Base-by-base conservation (phyloP, 2,888 invertebrate genomes). In the Rhimphoctona megacephalus region DNA sequence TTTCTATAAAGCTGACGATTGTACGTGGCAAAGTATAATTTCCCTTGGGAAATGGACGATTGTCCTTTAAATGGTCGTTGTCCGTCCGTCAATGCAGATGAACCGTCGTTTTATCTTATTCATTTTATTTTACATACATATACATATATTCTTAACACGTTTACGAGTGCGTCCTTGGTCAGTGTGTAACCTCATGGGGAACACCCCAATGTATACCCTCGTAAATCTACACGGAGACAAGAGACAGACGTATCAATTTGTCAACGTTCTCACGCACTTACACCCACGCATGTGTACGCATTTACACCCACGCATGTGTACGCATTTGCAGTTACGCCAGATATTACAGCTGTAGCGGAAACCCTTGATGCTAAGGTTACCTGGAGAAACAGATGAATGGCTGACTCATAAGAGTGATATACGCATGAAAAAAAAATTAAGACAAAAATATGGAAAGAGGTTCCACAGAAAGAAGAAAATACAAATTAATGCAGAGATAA, bases 171-270 rank as follows among this genome's bases (percentile, higher is more conserved):
- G 17, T 36, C 17, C 73, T 73, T 33, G 46, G 30, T 64, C 19
- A n/a, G 14, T 11, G 30, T 69, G 25, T 33, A 2, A 19, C 19
- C 19, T 69, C 57, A 46, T 36, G 76, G 52, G 39, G n/a, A 77
- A 79, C 66, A 36, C 43, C 80, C 70, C 70, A 43, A 17, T 8
- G 66, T 72, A 77, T 67, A 80, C 79, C 72, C 85, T 61, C 33
- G 79, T 70, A 79, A 73, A 74, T 46, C 39, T 14, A 57, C 52
- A 54, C 46, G 11, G 67, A 57, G 77, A 61, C 77, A 46, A 39
- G 82, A 76, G 72, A 85, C 80, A 73, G 82, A 66, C 82, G 85
- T 70, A 85, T 87, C 87, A 85, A 87, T 87, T 87, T 85, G 82
- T 87, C 79, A 82, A 49, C 79, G 79, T 49, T 49, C 22, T 81